These are phyloP conservation scores for Salvelinus sp. DNA, from an alignment of 2,113 vertebrate genomes.

Conservation along the genomic window DNA sequence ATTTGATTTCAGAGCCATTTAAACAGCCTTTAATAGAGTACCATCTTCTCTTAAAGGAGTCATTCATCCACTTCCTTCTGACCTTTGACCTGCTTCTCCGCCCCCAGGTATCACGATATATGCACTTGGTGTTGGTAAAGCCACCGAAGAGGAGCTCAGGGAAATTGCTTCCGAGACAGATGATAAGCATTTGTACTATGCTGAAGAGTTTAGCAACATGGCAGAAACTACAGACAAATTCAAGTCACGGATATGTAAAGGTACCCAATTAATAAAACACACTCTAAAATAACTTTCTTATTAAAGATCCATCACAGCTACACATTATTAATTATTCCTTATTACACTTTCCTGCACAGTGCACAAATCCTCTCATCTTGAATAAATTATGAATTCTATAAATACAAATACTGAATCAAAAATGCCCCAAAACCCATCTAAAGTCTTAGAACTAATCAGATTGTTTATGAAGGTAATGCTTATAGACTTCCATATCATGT, in stretches of 20 bases:
- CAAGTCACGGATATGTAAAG: conserved; percentile 85
- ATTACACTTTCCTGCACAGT: background rate
- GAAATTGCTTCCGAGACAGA: conserved; percentile 87
- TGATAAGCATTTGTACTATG: conserved; percentile 85
- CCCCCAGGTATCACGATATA: conserved; percentile 83
- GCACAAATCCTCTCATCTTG: background rate
- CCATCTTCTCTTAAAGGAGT: background rate
- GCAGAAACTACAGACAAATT: conserved; percentile 85
- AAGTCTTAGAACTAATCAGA: background rate
- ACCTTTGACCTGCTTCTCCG: background rate
- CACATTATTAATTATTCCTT: background rate
- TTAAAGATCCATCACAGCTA: background rate
- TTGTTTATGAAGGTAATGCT: background rate
- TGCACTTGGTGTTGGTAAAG: conserved; percentile 88
- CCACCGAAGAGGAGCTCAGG: conserved; percentile 85
- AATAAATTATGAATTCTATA: background rate
- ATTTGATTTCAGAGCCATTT: background rate
- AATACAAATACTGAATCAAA: background rate
- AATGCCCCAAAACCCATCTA: too few relatives aligned
- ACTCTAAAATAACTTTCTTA: background rate
- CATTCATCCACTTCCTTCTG: background rate
- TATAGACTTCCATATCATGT: background rate
- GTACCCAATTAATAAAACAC: conserved; percentile 59
- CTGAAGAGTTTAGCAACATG: conserved; percentile 85
- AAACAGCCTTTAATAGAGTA: background rate